Evolutionary conservation across 2,113 vertebrate species (phyloP).

Genomic region (Microcebus griseorufus): DNA sequence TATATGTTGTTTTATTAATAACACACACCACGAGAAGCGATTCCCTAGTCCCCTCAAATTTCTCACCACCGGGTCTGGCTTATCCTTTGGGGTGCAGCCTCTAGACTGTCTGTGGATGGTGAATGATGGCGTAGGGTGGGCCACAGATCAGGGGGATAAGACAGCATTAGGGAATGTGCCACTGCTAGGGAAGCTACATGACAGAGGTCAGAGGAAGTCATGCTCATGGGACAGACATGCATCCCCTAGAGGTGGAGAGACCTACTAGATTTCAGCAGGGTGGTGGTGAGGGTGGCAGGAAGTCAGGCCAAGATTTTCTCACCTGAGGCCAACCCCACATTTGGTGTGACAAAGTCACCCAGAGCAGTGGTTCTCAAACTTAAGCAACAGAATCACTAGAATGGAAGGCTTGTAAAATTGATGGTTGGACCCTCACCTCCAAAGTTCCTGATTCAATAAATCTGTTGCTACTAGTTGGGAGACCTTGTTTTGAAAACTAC

Average conservation of each 20-base stretch:
- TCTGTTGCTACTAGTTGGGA: background rate
- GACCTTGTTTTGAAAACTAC: background rate
- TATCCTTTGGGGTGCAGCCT: background rate
- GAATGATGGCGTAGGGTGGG: background rate
- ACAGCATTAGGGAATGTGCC: background rate
- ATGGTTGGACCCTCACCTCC: background rate
- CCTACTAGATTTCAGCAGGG: background rate
- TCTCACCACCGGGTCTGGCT: background rate
- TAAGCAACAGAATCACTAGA: background rate
- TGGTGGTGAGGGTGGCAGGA: background rate
- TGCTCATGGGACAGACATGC: background rate
- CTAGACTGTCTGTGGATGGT: background rate
- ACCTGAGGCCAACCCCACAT: background rate
- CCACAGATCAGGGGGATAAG: background rate
- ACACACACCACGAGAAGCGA: background rate
- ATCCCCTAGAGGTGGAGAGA: background rate
- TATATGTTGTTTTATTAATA: slow-evolving; percentile 17
- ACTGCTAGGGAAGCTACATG: background rate
- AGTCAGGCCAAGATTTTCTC: background rate
- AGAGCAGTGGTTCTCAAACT: background rate
- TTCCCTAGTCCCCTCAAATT: background rate
- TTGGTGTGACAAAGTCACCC: background rate
- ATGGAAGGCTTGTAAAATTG: background rate
- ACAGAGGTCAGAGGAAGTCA: background rate
- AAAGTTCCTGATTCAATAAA: background rate